A percentile compares a stretch with the other conserved stretches of the same genome.
phyloP scores from a whole-genome alignment of 2,888 invertebrate species.

The Thereva unica region DNA sequence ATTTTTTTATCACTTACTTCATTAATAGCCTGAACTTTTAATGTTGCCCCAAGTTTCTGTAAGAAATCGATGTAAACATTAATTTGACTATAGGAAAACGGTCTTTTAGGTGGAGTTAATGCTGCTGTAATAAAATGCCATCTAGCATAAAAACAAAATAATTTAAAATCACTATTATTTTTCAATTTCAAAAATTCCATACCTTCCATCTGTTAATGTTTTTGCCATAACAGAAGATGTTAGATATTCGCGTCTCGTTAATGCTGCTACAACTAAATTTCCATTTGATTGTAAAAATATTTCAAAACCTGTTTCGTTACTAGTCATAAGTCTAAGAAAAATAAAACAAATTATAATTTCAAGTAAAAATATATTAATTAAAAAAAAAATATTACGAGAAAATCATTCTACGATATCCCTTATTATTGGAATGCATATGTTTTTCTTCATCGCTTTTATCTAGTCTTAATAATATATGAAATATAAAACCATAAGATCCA shows the following conservation, averaged over 20 bases:
- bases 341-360: neutral
- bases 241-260: conserved; percentile 63
- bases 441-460: conserved; percentile 48
- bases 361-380: conserved; percentile 42
- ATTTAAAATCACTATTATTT: neutral
- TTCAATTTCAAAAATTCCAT: neutral
- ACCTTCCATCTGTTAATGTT: conserved; percentile 52
- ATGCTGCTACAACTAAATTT: conserved; percentile 62
- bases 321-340: conserved; percentile 59
- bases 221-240: conserved; percentile 60
- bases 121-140: conserved; percentile 65
- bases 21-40: conserved; percentile 63
- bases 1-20: conserved; percentile 57
- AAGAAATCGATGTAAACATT: conserved; percentile 64
- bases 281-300: conserved; percentile 63
- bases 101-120: conserved; percentile 60
- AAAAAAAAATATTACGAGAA: conserved; percentile 56
- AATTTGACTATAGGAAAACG: conserved; percentile 65
- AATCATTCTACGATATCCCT: conserved; percentile 58
- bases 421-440: conserved; percentile 19
- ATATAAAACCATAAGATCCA: conserved; percentile 63
- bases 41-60: conserved; percentile 60
- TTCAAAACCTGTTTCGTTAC: conserved; percentile 63
- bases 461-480: conserved; percentile 63
- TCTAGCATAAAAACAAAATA: conserved; percentile 48